Percentiles rank a stretch among this genome's conserved stretches.
Evolutionary conservation across 2,888 invertebrate species (phyloP).

Genomic region (Rhyacophila evoluta): DNA sequence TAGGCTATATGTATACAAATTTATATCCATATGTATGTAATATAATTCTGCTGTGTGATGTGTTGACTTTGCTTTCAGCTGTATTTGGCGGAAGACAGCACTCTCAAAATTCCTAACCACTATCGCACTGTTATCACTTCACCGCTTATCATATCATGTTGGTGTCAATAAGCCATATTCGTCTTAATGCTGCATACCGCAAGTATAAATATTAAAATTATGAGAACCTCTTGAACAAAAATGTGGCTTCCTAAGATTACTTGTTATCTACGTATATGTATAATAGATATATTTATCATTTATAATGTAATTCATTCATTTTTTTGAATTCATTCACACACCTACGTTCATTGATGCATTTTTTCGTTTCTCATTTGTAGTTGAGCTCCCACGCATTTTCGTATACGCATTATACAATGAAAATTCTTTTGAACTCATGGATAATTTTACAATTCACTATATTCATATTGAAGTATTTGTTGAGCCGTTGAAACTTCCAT

Average conservation of each 20-base stretch:
- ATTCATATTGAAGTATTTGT: no score
- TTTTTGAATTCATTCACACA: no score
- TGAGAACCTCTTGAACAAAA: no score
- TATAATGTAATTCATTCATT: not conserved
- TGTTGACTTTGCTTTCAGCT: no score
- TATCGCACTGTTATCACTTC: not conserved
- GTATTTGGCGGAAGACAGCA: not conserved
- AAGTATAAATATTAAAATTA: not conserved
- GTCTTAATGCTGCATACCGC: not conserved
- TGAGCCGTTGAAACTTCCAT: no score
- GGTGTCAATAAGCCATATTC: not conserved
- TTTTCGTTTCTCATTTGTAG: not conserved
- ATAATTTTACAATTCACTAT: no score
- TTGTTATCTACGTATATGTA: not conserved
- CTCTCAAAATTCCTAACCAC: not conserved
- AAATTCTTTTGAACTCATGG: no score
- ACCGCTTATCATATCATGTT: not conserved
- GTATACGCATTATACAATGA: no score
- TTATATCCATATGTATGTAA: no score
- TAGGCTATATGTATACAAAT: no score
- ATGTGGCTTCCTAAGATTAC: not conserved
- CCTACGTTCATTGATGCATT: not conserved
- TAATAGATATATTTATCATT: not conserved
- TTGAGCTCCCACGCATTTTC: not conserved
- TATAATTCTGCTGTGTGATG: no score